These are phyloP conservation scores for Cheumatopsyche charites DNA, from an alignment of 1,140 invertebrate genomes.

Conservation along the genomic window DNA sequence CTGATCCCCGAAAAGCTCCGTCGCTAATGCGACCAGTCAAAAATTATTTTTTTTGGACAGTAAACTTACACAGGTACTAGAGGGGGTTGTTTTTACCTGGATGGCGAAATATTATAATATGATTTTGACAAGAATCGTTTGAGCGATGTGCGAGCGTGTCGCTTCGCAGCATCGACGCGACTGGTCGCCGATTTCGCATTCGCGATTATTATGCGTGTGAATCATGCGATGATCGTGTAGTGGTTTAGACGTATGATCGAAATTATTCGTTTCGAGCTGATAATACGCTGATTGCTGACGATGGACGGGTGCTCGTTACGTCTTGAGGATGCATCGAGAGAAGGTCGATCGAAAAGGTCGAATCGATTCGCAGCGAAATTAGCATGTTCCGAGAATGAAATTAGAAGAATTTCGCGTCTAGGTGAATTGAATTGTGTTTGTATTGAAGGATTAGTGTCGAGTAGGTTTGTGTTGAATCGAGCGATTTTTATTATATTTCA, in stretches of 20 bases:
- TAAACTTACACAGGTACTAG: neutral
- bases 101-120: too few species aligned
- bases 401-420: too few species aligned
- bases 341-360: constrained; percentile 3
- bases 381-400: too few species aligned
- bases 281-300: too few species aligned
- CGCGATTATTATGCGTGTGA: neutral
- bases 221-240: neutral
- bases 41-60: neutral
- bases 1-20: constrained; percentile 15
- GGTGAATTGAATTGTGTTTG: too few species aligned
- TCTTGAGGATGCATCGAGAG: neutral
- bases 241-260: too few species aligned
- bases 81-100: constrained; percentile 14
- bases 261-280: too few species aligned
- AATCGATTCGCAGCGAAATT: neutral
- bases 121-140: too few species aligned
- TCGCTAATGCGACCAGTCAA: neutral
- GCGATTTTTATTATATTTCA: too few species aligned
- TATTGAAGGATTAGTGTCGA: too few species aligned
- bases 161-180: neutral
- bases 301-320: neutral
- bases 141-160: neutral
- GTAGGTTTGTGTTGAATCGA: too few species aligned
- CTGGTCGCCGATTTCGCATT: neutral